These are phyloP conservation scores for Pangasianodon hypophthalmus DNA, from an alignment of 2,113 vertebrate genomes.

Conservation along the genomic window DNA sequence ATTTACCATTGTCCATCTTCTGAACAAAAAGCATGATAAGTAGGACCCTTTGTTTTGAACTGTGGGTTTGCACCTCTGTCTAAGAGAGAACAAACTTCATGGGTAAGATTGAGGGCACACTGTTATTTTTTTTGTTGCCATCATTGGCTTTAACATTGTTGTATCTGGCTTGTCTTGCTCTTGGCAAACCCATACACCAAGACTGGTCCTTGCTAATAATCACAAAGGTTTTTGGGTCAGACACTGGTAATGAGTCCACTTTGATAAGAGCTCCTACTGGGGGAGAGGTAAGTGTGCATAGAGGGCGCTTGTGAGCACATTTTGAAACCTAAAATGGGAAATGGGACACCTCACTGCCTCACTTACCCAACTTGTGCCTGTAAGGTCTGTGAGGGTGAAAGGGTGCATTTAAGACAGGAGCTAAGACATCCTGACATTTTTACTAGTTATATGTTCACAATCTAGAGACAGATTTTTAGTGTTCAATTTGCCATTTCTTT, in stretches of 20 bases:
- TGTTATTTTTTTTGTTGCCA: not conserved
- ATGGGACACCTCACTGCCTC: not conserved
- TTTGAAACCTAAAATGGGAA: constrained; percentile 11
- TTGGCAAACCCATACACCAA: not conserved
- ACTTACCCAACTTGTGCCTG: not conserved
- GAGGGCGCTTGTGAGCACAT: not conserved
- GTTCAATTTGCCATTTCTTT: not conserved
- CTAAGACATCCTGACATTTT: not conserved
- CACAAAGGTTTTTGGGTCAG: not conserved
- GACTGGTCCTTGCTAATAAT: not conserved
- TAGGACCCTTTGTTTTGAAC: not conserved
- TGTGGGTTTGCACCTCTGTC: not conserved
- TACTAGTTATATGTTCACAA: not conserved
- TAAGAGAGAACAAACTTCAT: not conserved
- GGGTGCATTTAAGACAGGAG: not conserved
- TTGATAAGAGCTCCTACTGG: not conserved
- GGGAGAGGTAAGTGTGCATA: not conserved
- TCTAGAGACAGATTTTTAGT: not conserved
- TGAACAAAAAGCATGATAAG: not conserved
- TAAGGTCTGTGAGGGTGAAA: not conserved
- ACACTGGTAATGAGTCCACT: not conserved
- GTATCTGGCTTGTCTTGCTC: not conserved
- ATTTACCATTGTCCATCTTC: not conserved
- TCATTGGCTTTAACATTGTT: not conserved
- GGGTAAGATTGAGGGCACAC: not conserved